Evolutionary conservation across 2,797 vertebrate genomes (phyloP), one percentile per base, ranked within the genome.

Genomic region (Pogonophryne albipinna): DNA sequence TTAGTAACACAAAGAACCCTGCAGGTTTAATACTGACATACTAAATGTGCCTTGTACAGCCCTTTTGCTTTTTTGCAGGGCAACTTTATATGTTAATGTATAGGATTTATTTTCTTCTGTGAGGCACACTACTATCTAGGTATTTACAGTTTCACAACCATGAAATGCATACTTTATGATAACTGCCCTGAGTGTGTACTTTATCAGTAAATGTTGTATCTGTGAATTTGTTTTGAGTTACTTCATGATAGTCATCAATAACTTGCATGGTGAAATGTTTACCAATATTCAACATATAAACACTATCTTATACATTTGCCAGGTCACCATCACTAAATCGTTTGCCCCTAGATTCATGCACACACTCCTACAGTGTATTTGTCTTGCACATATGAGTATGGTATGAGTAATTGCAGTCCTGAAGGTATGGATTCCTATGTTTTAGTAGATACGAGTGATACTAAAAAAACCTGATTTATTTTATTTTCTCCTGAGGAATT

Each of bases 381-480:
- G 71, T 57, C 69, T 14, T 80, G 68, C 70, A 84, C 61, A 82
- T 4, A 27, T 27, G 23, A 23, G 14, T 56, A 76, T 84, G 65
- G 81, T 84, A 44, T 80, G 52, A 77, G 71, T 66, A 73, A 67
- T 57, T 68, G 31, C 50, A 31, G 51, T 79, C 71, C 58, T 62
- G 44, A 56, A 80, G 76, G 57, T 42, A 82, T 67, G 41, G 53
- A 89, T 82, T 86, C 66, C 51, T 78, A n/a, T 82, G 49, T 51
- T 76, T 87, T 62, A 76, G 52, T 44, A 66, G 71, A 87, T 84
- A 76, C 63, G 69, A 65, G 45, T 31, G 57, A 79, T 34, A n/a
- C 23, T 23, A 23, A 23, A 61, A 15, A 68, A 69, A 9, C 63
- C 38, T 45, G 27, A 68, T 20, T n/a, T 16, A 23, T 65, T 71